Evolutionary conservation across 1,140 invertebrate species (phyloP).

Genomic region (Atopsyche davidsoni): DNA sequence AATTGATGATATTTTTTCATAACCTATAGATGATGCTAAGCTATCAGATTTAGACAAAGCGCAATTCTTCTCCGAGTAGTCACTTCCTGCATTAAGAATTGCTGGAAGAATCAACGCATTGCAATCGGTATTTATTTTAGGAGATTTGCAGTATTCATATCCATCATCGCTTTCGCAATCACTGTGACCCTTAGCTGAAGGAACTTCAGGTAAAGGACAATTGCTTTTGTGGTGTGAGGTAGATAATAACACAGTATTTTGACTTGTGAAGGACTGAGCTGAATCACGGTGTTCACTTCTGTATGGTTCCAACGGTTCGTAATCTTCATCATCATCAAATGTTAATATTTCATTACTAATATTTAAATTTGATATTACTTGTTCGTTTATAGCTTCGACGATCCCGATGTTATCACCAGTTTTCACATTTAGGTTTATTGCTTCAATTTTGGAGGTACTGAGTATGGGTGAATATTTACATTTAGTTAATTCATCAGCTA

Average conservation of each 20-base stretch:
- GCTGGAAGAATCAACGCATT: neutral
- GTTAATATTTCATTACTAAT: slow-evolving; percentile 34
- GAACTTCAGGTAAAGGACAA: slow-evolving; percentile 47
- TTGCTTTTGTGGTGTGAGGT: slow-evolving; percentile 42
- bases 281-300: slow-evolving; percentile 28
- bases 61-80: slow-evolving; percentile 25
- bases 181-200: slow-evolving; percentile 36
- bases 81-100: neutral
- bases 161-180: slow-evolving; percentile 47
- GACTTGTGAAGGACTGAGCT: neutral
- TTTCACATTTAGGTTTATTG: slow-evolving; percentile 28
- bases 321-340: slow-evolving; percentile 39
- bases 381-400: slow-evolving; percentile 44
- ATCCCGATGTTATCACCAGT: slow-evolving; percentile 41
- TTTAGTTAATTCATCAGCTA: slow-evolving; percentile 26
- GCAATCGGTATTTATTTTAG: slow-evolving; percentile 19
- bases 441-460: slow-evolving; percentile 15
- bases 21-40: slow-evolving; percentile 43
- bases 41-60: slow-evolving; percentile 42
- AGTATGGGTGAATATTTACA: too few relatives aligned
- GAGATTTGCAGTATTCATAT: slow-evolving; percentile 47
- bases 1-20: slow-evolving; percentile 46
- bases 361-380: slow-evolving; percentile 38
- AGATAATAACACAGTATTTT: slow-evolving; percentile 14
- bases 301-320: slow-evolving; percentile 42